Evolutionary conservation across 2,113 vertebrate species (phyloP).

Genomic region (Ginglymostoma cirratum): DNA sequence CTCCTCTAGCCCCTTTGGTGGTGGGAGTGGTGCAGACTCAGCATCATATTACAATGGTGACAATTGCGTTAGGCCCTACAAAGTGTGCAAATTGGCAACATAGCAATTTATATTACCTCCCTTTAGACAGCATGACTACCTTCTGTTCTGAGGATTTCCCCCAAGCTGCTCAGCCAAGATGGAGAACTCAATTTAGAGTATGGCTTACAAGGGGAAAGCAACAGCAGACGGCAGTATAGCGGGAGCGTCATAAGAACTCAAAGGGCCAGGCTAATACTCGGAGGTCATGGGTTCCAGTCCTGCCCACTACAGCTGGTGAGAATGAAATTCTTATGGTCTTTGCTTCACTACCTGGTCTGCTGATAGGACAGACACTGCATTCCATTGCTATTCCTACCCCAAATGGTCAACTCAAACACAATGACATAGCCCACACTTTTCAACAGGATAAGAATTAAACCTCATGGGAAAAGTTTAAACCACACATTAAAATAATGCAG

Average conservation of each 20-base stretch:
- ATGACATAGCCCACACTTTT: neutral
- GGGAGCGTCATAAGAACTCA: too few relatives aligned
- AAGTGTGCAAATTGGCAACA: neutral
- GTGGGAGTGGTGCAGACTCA: neutral
- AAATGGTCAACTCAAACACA: neutral
- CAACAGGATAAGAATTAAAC: neutral
- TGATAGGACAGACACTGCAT: neutral
- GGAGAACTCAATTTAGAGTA: neutral
- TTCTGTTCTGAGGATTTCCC: neutral
- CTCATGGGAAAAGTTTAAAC: neutral
- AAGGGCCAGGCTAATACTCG: too few relatives aligned
- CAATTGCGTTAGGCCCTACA: neutral
- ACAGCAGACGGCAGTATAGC: too few relatives aligned
- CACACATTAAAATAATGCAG: neutral
- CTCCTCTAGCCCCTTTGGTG: neutral
- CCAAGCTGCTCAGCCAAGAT: neutral
- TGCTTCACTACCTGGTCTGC: neutral
- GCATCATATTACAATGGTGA: conserved; percentile 43
- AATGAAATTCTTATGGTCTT: neutral
- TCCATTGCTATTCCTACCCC: neutral
- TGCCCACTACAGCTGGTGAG: too few relatives aligned
- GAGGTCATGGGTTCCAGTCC: too few relatives aligned
- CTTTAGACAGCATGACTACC: neutral
- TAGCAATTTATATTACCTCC: neutral
- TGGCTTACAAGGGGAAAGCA: too few relatives aligned